A percentile compares a stretch with the other conserved stretches of the same genome.
Evolutionary conservation across 1,140 invertebrate species (phyloP).

Genomic region (Arion vulgaris): DNA sequence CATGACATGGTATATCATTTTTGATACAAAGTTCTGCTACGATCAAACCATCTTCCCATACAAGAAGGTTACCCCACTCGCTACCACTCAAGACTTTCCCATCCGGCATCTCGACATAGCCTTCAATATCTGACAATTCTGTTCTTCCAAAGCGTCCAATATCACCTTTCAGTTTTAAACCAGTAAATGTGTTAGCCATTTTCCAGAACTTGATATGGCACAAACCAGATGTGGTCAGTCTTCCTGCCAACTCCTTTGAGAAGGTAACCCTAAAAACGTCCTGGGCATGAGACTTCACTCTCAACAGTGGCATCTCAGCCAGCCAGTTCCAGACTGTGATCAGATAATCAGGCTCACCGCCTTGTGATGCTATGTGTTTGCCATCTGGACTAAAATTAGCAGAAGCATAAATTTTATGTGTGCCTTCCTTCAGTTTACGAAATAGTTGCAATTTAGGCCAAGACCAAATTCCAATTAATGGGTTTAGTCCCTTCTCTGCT

Average conservation of each 20-base stretch:
- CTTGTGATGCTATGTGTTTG: slow-evolving; percentile 83
- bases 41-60: slow-evolving; percentile 88
- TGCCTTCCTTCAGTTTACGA: slow-evolving; percentile 81
- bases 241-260: slow-evolving; percentile 81
- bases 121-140: slow-evolving; percentile 87
- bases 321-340: slow-evolving; percentile 90
- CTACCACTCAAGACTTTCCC: slow-evolving; percentile 88
- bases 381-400: slow-evolving; percentile 85
- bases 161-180: slow-evolving; percentile 86
- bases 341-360: slow-evolving; percentile 85
- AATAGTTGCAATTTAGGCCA: slow-evolving; percentile 82
- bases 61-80: slow-evolving; percentile 88
- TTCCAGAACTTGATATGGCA: slow-evolving; percentile 93
- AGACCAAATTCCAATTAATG: slow-evolving; percentile 38
- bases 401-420: slow-evolving; percentile 79
- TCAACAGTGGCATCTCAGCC: slow-evolving; percentile 79
- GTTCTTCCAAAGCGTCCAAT: slow-evolving; percentile 89
- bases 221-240: slow-evolving; percentile 82
- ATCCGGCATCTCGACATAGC: slow-evolving; percentile 85
- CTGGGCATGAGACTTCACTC: slow-evolving; percentile 83
- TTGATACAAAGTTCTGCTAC: slow-evolving; percentile 75
- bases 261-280: slow-evolving; percentile 82
- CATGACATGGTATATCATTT: slow-evolving; percentile 79
- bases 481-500: slow-evolving; percentile 39
- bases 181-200: slow-evolving; percentile 88